Evolutionary conservation across 2,113 vertebrate genomes (phyloP), one percentile per base, ranked within the genome.

Genomic region (Aix galericulata): DNA sequence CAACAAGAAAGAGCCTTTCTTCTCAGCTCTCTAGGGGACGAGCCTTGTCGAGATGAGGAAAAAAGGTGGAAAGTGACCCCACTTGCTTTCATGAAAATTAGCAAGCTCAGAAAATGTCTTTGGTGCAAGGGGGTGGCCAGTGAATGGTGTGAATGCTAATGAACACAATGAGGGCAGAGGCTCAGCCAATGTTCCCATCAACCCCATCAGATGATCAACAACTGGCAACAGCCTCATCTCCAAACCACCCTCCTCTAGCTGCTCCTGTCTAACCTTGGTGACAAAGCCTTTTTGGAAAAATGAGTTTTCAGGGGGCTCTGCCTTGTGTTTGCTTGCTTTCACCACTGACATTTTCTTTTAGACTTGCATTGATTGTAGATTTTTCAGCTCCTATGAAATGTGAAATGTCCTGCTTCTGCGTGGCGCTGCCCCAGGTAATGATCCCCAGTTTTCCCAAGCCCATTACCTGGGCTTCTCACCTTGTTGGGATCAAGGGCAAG

Each of bases 1-100:
- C 98, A 98, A 98, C 95, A 97, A 98, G 96, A 88, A 89, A 78
- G 88, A 3, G 84, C 91, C 97, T 97, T 96, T 52, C 84, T 97
- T 92, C 78, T 81, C 31, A 64, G 95, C 97, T 97, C 96, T 97
- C 97, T 94, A 32, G 8, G 79, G 97, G 92, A 91, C 3, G 0
- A 29, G 73, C 75, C 72, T 96, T 73, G 60, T 95, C 1, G 23
- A 82, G 90, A 91, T 50, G 59, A 91, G 69, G 85, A 89, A 93
- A 56, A 89, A 94, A 69, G 53, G 89, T 88, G 83, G 83, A 94
- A 95, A 91, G 85, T 97, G 96, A 96, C 96, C 96, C 91, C 86
- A 95, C 94, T 93, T 93, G 85, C 93, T 96, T 96, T 96, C 11
- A 94, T 78, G 93, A 53, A 93, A 82, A 90, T 95, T 67, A 73